Percentiles rank a stretch among this genome's conserved stretches.
Conservation (phyloP, 2,797 vertebrate genomes). For the Diglossa cyanea region DNA sequence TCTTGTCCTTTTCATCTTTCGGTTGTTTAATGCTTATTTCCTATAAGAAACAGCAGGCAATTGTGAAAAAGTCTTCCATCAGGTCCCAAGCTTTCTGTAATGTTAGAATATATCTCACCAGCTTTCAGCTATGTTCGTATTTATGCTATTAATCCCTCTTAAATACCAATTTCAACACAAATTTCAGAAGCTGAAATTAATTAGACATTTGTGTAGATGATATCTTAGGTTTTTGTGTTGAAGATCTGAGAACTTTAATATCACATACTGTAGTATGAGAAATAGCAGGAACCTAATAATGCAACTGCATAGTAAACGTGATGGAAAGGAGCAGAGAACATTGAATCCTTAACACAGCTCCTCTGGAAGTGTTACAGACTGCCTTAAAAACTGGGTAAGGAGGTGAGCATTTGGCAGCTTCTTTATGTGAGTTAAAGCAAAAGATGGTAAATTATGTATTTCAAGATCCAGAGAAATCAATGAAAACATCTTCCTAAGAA, state of each 20-base stretch:
- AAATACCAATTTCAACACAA: background rate
- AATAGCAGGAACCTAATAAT: background rate
- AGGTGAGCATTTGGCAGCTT: background rate
- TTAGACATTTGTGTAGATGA: background rate
- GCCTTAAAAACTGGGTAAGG: background rate
- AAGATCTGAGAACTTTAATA: background rate
- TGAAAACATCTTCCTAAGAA: background rate
- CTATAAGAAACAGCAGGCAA: background rate
- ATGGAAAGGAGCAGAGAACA: background rate
- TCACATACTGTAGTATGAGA: background rate
- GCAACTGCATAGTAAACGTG: background rate
- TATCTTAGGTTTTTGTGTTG: background rate
- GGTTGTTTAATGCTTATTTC: background rate
- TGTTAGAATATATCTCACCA: background rate
- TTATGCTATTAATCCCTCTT: background rate
- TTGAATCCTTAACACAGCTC: background rate
- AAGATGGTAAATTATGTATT: constrained; percentile 20
- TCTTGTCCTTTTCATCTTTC: background rate
- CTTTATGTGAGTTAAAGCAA: background rate
- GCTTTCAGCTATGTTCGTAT: background rate
- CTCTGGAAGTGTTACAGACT: background rate
- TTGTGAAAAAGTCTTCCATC: background rate
- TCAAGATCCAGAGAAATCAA: background rate
- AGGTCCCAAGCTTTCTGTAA: background rate
- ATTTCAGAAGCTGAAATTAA: background rate